Base-by-base conservation (phyloP, 2,113 vertebrate species). In the Clarias batrachus region DNA sequence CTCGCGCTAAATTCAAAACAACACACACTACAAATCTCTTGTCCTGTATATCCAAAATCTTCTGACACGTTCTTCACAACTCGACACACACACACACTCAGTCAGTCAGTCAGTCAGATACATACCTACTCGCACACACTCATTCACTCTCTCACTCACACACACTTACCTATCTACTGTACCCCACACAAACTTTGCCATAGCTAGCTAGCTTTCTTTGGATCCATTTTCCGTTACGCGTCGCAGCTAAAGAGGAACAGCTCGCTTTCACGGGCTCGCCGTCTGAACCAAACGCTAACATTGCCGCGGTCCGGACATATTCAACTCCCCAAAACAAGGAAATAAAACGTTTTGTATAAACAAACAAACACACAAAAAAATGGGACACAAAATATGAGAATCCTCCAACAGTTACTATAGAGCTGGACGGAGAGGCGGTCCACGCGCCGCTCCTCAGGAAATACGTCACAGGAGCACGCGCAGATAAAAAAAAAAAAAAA, bases 381-480 rank as follows among this genome's bases (percentile, higher is more conserved):
- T 16, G 21, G 93, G 92, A 90, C 91, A 93, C 89, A 56, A 68
- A 89, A 85, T 74, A 77, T 6, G 86, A 74, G 66, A 63, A 82
- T 82, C 90, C 92, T 91, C 91, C 87, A 88, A 90, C 48, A 48
- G 48, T 48, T 48, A 48, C 48, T 48, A 48, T 76, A 76, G 91
- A 86, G 87, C 89, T 90, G 85, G 91, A 90, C 89, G 92, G 66
- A 87, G 87, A 88, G 86, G 93, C 90, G 90, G 93, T 93, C 91
- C 89, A 70, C 68, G 87, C 89, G 89, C 92, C 85, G 93, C 92
- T 94, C 92, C 93, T 87, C 94, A 95, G 95, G 95, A 96, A 96
- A 94, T 94, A 95, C 95, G 95, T 96, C 94, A 96, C 94, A 95
- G 89, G 82, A 82, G 90, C 89, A 92, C 70, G 59, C 65, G 56